Evolutionary conservation across 2,797 vertebrate genomes (phyloP).

Genomic region (Protonibea diacanthus): DNA sequence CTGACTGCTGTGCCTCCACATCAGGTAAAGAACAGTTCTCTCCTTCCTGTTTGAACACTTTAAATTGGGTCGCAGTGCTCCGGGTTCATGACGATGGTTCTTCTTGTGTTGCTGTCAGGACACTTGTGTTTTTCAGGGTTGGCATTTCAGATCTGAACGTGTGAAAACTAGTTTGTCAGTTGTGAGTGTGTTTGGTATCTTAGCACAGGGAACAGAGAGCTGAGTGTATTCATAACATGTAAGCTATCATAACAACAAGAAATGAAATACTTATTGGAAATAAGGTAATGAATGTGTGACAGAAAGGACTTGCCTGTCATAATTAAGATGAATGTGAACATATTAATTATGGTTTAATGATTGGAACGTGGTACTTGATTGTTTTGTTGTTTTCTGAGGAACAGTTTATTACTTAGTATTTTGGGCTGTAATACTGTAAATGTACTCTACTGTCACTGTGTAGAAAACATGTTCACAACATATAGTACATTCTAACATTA

Average conservation of each 20-base stretch:
- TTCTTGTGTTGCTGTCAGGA: background rate
- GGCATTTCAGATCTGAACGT: slow-evolving; percentile 25
- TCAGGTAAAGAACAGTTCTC: slow-evolving; percentile 65
- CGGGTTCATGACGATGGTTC: background rate
- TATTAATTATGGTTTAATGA: background rate
- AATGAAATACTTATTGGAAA: background rate
- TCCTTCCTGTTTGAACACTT: slow-evolving; percentile 47
- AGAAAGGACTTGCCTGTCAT: background rate
- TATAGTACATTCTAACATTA: too few species aligned
- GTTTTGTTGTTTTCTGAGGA: background rate
- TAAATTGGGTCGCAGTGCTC: background rate
- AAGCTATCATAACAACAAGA: background rate
- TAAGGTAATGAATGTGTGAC: background rate
- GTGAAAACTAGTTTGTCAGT: slow-evolving; percentile 45
- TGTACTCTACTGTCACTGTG: too few species aligned
- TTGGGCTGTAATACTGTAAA: too few species aligned
- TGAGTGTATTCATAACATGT: background rate
- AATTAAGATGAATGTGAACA: background rate
- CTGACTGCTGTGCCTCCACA: slow-evolving; percentile 56
- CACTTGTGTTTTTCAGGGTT: background rate
- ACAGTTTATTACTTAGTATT: background rate
- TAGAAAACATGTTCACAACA: too few species aligned
- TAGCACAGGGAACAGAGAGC: background rate
- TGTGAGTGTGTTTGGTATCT: slow-evolving; percentile 9
- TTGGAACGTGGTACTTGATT: background rate